Percentiles rank a stretch among this genome's conserved stretches.
phyloP scores from a whole-genome alignment of 92 coral and sea anemone genomes.

The Bergia sp. region DNA sequence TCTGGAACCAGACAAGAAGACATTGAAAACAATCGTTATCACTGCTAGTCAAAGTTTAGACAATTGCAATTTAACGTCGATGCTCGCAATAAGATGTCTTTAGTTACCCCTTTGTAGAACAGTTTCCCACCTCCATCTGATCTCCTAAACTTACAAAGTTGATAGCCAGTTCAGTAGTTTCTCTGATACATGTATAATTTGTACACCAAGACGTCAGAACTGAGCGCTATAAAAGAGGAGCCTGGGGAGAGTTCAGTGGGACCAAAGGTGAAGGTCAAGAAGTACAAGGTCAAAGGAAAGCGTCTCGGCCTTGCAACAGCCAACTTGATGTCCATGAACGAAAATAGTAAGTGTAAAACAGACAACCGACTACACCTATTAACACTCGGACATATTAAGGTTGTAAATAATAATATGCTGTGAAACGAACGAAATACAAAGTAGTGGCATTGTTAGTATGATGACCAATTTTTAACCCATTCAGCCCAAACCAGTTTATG shows the following conservation, averaged over 20 bases:
- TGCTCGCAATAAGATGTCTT: too few relatives aligned
- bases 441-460: too few relatives aligned
- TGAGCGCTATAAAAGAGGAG: not conserved
- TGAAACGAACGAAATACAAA: too few relatives aligned
- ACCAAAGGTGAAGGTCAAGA: conserved; percentile 42
- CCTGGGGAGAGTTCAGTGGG: conserved; percentile 25
- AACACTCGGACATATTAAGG: not conserved
- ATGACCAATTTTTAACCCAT: too few relatives aligned
- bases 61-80: too few relatives aligned
- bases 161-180: not conserved
- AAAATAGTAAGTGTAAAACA: conserved; percentile 9
- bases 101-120: not conserved
- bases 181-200: not conserved
- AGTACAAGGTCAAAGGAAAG: conserved; percentile 45
- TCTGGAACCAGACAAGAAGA: too few relatives aligned
- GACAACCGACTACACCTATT: not conserved
- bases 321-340: conserved; percentile 42
- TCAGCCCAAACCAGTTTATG: too few relatives aligned
- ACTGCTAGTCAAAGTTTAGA: too few relatives aligned
- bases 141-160: too few relatives aligned
- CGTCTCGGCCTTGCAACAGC: conserved; percentile 37
- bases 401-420: too few relatives aligned
- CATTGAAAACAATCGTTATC: too few relatives aligned
- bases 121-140: too few relatives aligned
- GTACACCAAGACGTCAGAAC: conserved; percentile 6